Base-by-base conservation (phyloP, 2,797 vertebrate genomes). In the Clarias laeviceps region DNA sequence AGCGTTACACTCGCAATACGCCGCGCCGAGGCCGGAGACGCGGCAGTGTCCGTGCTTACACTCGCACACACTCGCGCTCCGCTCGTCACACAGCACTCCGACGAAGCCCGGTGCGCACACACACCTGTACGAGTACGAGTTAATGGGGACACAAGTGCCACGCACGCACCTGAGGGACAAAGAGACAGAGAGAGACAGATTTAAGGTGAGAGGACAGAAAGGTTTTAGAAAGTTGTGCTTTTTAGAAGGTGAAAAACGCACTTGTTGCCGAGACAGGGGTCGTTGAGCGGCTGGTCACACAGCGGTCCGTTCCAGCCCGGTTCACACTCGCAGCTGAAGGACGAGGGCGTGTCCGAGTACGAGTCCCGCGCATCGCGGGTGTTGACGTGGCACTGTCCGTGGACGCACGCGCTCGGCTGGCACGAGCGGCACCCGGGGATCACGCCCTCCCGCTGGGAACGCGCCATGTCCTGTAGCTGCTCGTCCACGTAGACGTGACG, bases 91-190 rank as follows among this genome's bases (percentile, higher is more conserved):
- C 82, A 99, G 96, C 54, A 99, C 97, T 0, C 98, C 98, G 1
- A 93, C 93, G 29, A 96, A 97, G 86, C 97, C 98, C 40, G 96
- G 96, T 15, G 70, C 20, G 12, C 93, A 96, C 96, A 94, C 98
- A 99, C 98, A 99, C 90, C 98, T 99, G 93, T 99, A 99, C 80
- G 98, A 99, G 95, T 98, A 99, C 0, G 97, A 97, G 91, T 99
- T 99, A 95, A 99, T 98, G 82, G 98, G 96, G 89, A 98, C 92
- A 93, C 98, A 99, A 88, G 96, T 96, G 82, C 98, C 98, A 22
- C 97, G 97, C 64, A 97, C 94, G 85, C 98, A 99, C 92, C 98
- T 99, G 89, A 70, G 73, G 88, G n/a, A 50, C 92, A 24, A 12
- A 82, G n/a, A 81, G 8, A 57, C 4, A 57, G 14, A 74, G 27